Evolutionary conservation across 2,888 invertebrate genomes (phyloP).

Genomic region (Chloromyia formosa): DNA sequence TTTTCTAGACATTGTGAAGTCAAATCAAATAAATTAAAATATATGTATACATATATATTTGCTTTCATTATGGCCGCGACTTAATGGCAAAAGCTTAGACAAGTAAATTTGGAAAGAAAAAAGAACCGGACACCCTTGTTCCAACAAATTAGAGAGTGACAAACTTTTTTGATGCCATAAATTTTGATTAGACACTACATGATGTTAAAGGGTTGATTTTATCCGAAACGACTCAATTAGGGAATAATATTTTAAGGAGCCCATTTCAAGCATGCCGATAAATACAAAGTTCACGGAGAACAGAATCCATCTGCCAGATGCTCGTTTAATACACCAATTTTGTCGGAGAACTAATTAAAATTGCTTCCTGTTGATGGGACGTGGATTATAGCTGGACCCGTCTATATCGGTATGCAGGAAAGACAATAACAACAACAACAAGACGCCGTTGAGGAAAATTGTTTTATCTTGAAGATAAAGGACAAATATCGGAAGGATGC

Average conservation of each 20-base stretch:
- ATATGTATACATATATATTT: too few relatives aligned
- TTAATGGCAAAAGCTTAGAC: neutral
- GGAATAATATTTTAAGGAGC: conserved; percentile 4
- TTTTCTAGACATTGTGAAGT: too few relatives aligned
- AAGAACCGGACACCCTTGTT: too few relatives aligned
- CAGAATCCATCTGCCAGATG: conserved; percentile 11
- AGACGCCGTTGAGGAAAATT: neutral
- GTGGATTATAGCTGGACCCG: conserved; percentile 9
- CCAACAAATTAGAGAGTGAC: too few relatives aligned
- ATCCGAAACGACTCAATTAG: conserved; percentile 7
- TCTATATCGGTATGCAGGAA: neutral
- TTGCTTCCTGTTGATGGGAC: conserved; percentile 22
- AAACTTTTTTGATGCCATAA: neutral
- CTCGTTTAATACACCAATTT: conserved; percentile 33
- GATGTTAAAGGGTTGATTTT: conserved; percentile 19
- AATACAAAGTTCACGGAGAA: neutral
- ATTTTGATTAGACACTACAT: conserved; percentile 7
- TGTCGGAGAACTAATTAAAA: conserved; percentile 27
- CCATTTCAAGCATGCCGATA: neutral
- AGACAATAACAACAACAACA: neutral
- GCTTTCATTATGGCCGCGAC: too few relatives aligned
- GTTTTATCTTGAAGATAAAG: conserved; percentile 10
- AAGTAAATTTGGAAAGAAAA: too few relatives aligned
- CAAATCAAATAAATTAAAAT: too few relatives aligned
- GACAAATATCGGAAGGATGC: conserved; percentile 21